phyloP scores from a whole-genome alignment of 2,888 invertebrate species.

The Oscheius sp. region DNA sequence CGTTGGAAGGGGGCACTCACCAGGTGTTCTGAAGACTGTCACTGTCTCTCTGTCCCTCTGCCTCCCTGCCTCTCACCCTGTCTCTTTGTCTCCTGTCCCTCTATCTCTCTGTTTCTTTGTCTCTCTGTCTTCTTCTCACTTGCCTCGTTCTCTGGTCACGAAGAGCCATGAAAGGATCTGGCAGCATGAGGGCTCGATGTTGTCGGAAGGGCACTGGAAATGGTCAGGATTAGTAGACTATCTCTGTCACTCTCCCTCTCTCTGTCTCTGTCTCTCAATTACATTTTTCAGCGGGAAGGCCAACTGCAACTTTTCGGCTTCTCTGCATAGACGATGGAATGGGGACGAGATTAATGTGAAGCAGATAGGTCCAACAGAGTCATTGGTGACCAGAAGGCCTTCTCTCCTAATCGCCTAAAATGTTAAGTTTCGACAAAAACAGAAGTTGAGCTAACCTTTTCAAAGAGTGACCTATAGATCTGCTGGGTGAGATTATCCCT shows the following conservation, averaged over 20 bases:
- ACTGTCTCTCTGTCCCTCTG: too few species aligned
- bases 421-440: not conserved
- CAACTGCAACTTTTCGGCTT: conserved; percentile 53
- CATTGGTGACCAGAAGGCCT: conserved; percentile 51
- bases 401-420: conserved; percentile 51
- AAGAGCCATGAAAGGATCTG: conserved; percentile 50
- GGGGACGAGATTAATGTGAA: conserved; percentile 60
- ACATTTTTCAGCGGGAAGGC: conserved; percentile 60
- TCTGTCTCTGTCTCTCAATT: not conserved
- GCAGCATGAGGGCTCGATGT: conserved; percentile 47
- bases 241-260: not conserved
- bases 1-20: conserved; percentile 58
- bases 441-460: conserved; percentile 31
- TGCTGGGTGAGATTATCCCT: conserved; percentile 41
- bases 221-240: too few species aligned
- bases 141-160: conserved; percentile 51
- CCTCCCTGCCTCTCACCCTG: too few species aligned
- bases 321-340: conserved; percentile 54
- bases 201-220: conserved; percentile 50
- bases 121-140: too few species aligned
- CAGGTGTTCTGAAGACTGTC: conserved; percentile 40
- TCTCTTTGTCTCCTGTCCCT: too few species aligned
- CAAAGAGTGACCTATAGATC: conserved; percentile 36
- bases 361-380: conserved; percentile 40
- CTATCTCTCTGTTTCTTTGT: not conserved